Base-by-base conservation (phyloP, 92 coral and sea anemone genomes). In the Zoanthus gigantus region DNA sequence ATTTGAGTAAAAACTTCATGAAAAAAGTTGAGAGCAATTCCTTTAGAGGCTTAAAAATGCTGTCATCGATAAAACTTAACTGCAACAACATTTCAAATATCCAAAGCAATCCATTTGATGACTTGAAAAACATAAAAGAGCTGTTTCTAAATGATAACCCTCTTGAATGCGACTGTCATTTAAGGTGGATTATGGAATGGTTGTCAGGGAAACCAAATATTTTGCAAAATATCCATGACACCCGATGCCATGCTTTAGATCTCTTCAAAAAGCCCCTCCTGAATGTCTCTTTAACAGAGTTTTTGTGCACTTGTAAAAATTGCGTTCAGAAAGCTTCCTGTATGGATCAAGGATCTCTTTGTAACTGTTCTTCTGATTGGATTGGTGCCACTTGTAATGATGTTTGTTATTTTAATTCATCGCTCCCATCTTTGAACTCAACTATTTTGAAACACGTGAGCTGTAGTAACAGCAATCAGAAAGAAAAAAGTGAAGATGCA, bases 101-200 rank as follows among this genome's bases (percentile, higher is more conserved):
- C 18, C 85, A 80, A 13, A 4, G 12, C n/a, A 46, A 61, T 47
- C 58, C 85, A 65, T 80, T 80, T 66, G 71, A 74, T 65, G 86
- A 72, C 3, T 86, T 95, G 66, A 76, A 47, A 78, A 57, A 53
- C 0, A 57, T 85, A 6, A 66, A 42, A 5, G 45, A 76, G 45
- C 60, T 95, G 14, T 83, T 65, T 72, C 65, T 95, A 0, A 29
- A 82, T 30, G 78, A 87, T 13, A 95, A 95, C 77, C 93, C 96
- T 32, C 47, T 95, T 7, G 58, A 93, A 15, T 95, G 98, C 74
- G 89, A 95, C 74, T 95, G 98, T 42, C 83, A 86, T 6, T 76
- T 95, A 56, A 91, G 88, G 37, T 93, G 96, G 96, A 53, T 93
- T 5, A 80, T 57, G 29, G 75, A 77, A 63, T 94, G 93, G 94